These are phyloP conservation scores for Cryptoleucopteryx plumbea DNA, from an alignment of 2,113 vertebrate genomes.

Conservation along the genomic window DNA sequence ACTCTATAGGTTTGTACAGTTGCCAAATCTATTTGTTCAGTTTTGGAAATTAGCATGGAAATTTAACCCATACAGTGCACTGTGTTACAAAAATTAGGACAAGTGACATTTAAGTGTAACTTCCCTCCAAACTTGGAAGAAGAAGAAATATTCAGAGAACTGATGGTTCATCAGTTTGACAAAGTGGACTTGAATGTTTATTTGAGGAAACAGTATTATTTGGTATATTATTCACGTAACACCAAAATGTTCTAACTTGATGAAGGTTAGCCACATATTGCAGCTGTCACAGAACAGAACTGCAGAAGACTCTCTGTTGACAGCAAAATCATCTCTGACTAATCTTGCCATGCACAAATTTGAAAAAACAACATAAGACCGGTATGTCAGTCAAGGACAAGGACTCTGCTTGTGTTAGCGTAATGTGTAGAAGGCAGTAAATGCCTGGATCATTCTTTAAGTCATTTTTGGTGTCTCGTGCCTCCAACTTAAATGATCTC, in stretches of 20 bases:
- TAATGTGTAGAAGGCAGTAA: background rate
- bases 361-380: background rate
- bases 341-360: background rate
- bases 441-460: conserved; percentile 1
- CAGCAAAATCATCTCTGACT: conserved; percentile 54
- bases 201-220: background rate
- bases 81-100: background rate
- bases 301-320: conserved; percentile 18
- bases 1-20: background rate
- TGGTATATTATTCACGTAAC: background rate
- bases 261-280: conserved; percentile 37
- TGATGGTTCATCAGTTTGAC: background rate
- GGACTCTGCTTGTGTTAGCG: background rate
- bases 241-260: background rate
- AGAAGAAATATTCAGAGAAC: background rate
- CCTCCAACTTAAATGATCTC: background rate
- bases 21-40: background rate
- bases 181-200: background rate
- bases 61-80: background rate
- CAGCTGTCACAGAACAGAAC: conserved; percentile 27
- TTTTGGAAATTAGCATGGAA: background rate
- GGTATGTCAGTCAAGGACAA: conserved; percentile 23
- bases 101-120: background rate
- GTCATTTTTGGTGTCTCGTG: background rate
- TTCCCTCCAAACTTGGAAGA: background rate